phyloP scores from a whole-genome alignment of 2,888 invertebrate species.

The Yponomeuta cagnagella region DNA sequence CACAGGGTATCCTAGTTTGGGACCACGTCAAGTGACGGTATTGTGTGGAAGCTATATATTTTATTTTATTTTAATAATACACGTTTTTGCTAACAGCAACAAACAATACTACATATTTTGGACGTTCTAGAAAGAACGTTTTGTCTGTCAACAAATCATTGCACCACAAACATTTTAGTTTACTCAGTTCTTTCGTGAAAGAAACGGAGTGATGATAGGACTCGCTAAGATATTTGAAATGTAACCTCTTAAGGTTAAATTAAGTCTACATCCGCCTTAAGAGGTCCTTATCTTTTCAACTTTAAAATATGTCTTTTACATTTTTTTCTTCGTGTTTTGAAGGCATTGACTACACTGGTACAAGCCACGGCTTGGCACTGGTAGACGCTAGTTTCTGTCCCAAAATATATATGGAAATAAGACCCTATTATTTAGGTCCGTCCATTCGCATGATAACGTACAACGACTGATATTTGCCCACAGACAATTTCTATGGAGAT shows the following conservation, averaged over 20 bases:
- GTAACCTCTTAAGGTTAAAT: neutral
- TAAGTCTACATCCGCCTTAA: neutral
- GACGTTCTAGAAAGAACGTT: too few relatives aligned
- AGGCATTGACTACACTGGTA: constrained; percentile 27
- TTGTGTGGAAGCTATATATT: too few relatives aligned
- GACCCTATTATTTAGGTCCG: constrained; percentile 66
- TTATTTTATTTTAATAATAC: too few relatives aligned
- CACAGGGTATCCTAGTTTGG: too few relatives aligned
- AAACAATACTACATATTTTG: too few relatives aligned
- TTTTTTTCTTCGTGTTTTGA: constrained; percentile 44
- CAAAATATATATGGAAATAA: constrained; percentile 57
- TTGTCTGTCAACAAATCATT: too few relatives aligned
- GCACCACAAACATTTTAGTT: too few relatives aligned
- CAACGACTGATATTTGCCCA: constrained; percentile 65
- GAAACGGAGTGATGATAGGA: too few relatives aligned
- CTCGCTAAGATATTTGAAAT: too few relatives aligned
- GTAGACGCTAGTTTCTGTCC: constrained; percentile 27
- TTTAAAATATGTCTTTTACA: constrained; percentile 31
- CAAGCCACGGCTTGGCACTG: constrained; percentile 52
- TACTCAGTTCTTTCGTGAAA: too few relatives aligned
- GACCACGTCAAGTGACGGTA: too few relatives aligned
- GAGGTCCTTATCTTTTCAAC: neutral
- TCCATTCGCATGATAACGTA: constrained; percentile 72
- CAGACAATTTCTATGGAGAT: constrained; percentile 73
- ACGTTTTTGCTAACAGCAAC: too few relatives aligned